A percentile compares a stretch with the other conserved stretches of the same genome.
phyloP scores from a whole-genome alignment of 2,113 vertebrate genomes.

The Cisticola juncidis region DNA sequence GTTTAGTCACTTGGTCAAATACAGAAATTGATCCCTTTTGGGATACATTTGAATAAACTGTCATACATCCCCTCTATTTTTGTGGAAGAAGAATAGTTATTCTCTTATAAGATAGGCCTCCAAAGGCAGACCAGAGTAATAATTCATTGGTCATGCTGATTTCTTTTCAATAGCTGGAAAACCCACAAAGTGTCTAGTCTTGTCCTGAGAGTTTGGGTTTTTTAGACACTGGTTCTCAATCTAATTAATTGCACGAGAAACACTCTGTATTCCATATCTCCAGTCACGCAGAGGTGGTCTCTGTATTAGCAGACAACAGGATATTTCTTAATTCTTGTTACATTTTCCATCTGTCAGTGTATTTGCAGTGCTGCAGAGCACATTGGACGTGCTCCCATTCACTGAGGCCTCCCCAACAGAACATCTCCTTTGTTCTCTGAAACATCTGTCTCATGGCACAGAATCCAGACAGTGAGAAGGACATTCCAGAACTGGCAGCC shows the following conservation, averaged over 20 bases:
- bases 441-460: background rate
- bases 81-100: background rate
- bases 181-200: background rate
- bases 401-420: accelerated
- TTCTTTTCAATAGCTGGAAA: background rate
- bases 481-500: accelerated
- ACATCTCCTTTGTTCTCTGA: background rate
- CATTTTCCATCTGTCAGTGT: background rate
- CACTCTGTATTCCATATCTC: accelerated
- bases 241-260: background rate
- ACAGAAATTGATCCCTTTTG: background rate
- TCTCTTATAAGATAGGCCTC: background rate
- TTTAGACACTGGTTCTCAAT: background rate
- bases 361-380: background rate
- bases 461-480: background rate
- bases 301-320: background rate
- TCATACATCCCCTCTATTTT: background rate
- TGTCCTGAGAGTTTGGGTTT: background rate
- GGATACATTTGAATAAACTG: background rate
- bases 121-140: background rate
- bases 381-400: accelerated
- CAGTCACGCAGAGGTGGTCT: background rate
- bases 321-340: background rate
- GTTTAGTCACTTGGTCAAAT: background rate
- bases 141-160: background rate